These are phyloP conservation scores for Drosophila putrida DNA, from an alignment of 2,888 invertebrate species.

Conservation along the genomic window DNA sequence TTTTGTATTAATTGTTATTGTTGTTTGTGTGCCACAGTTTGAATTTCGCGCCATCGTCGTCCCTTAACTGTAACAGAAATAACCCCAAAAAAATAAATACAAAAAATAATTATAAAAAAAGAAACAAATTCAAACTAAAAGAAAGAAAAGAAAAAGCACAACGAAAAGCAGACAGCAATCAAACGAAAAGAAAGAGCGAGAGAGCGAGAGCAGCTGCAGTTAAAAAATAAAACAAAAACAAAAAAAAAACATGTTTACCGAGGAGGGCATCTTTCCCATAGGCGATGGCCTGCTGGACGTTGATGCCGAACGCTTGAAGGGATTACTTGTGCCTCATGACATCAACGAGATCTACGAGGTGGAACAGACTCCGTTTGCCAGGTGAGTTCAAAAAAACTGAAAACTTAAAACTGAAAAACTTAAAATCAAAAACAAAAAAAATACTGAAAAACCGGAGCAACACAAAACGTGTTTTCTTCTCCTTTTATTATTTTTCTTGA, in stretches of 20 bases:
- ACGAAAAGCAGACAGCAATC: slow-evolving; percentile 29
- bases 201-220: slow-evolving; percentile 49
- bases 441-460: slow-evolving; percentile 39
- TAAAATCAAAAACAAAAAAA: too few species aligned
- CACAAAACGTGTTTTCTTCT: slow-evolving; percentile 46
- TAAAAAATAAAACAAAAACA: slow-evolving; percentile 48
- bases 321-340: slow-evolving; percentile 90
- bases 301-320: slow-evolving; percentile 89
- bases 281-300: slow-evolving; percentile 91
- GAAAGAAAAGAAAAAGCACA: slow-evolving; percentile 28
- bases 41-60: slow-evolving; percentile 49
- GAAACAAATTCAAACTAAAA: slow-evolving; percentile 30
- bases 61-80: slow-evolving; percentile 26
- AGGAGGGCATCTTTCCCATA: slow-evolving; percentile 85
- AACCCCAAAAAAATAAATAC: slow-evolving; percentile 18
- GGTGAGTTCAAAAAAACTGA: slow-evolving; percentile 86
- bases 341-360: slow-evolving; percentile 92
- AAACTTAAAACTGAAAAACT: too few species aligned
- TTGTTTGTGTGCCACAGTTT: slow-evolving; percentile 51
- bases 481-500: background rate
- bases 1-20: slow-evolving; percentile 32
- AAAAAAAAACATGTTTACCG: slow-evolving; percentile 82
- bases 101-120: slow-evolving; percentile 18
- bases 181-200: slow-evolving; percentile 24
- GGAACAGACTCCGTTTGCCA: slow-evolving; percentile 94